phyloP scores from a whole-genome alignment of 1,140 invertebrate genomes.

The Lasioglossum baleicum region DNA sequence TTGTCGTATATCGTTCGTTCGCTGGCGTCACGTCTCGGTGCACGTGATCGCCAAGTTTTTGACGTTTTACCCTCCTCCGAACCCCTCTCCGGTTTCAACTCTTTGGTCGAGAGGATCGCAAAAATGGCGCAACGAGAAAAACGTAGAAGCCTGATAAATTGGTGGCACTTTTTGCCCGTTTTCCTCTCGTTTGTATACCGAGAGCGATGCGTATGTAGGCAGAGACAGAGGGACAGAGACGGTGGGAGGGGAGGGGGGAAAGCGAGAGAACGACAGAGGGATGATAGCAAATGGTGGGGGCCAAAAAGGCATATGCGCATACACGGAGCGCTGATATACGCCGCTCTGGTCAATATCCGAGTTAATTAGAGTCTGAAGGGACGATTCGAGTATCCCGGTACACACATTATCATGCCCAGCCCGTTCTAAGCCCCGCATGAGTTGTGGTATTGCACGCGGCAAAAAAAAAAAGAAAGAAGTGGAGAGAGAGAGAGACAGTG shows the following conservation, averaged over 20 bases:
- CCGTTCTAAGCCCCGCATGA: slow-evolving; percentile 11
- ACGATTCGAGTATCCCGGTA: slow-evolving; percentile 50
- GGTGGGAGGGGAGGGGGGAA: too few relatives aligned
- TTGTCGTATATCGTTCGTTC: not conserved
- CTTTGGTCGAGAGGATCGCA: slow-evolving; percentile 1
- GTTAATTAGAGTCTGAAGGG: slow-evolving; percentile 61
- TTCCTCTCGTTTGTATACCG: slow-evolving; percentile 14
- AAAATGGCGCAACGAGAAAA: slow-evolving; percentile 24
- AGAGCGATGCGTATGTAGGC: not conserved
- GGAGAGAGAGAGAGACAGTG: not conserved
- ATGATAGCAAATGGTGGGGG: not conserved
- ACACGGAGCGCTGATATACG: slow-evolving; percentile 17
- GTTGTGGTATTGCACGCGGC: slow-evolving; percentile 32
- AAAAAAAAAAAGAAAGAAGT: not conserved
- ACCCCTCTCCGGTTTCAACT: not conserved
- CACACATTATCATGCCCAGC: slow-evolving; percentile 19
- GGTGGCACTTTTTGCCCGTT: slow-evolving; percentile 27
- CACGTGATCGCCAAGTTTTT: slow-evolving; percentile 28
- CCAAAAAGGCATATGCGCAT: slow-evolving; percentile 20
- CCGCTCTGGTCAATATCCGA: slow-evolving; percentile 55
- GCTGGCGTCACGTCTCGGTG: slow-evolving; percentile 24
- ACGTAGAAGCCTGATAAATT: slow-evolving; percentile 29
- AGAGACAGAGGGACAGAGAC: not conserved
- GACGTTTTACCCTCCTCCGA: slow-evolving; percentile 3
- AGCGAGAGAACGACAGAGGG: not conserved